Base-by-base conservation (phyloP, 2,797 vertebrate species). In the Lithobates pipiens region DNA sequence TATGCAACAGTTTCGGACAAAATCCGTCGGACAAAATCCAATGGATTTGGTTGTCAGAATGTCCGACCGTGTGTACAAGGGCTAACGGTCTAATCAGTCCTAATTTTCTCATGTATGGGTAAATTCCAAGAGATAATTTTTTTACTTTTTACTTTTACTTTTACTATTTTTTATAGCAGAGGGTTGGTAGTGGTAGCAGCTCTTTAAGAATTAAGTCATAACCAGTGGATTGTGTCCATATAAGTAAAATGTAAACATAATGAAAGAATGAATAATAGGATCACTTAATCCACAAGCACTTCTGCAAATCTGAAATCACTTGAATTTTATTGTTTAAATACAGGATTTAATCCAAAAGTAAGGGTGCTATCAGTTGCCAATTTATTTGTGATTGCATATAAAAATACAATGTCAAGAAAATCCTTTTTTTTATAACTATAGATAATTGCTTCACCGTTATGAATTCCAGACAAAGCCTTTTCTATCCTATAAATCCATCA, bases 401-500 rank as follows among this genome's bases (percentile, higher is more conserved):
- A 80, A 71, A 50, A 21, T 34, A 42, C 57, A 70, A 70, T 80
- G 67, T 15, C 77, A 54, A 15, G 27, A 67, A 54, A 10, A 27
- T 65, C 65, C 44, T 70, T 18, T 54, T 57, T 70, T 72, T 72
- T 80, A 57, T 80, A 44, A 57, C 42, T 57, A 72, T 16, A 61
- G 68, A 80, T 54, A 79, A 71, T 80, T 50, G 71, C 42, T 80
- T 76, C 84, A 76, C 69, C 50, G 74, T 85, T 80, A 72, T 75
- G 46, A 65, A 75, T 85, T 82, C 21, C 23, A 77, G 36, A 73
- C 85, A 77, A 71, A 77, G 32, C 75, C 73, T 16, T 74, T 71
- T 29, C 78, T 27, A 71, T 76, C 69, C 46, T 42, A 77, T 86
- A 77, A 77, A 76, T 70, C 74, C 27, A 68, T 86, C 25, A 23